Percentiles rank a stretch among this genome's conserved stretches.
phyloP scores from a whole-genome alignment of 2,888 invertebrate species.

The Opisthograptis luteolata region DNA sequence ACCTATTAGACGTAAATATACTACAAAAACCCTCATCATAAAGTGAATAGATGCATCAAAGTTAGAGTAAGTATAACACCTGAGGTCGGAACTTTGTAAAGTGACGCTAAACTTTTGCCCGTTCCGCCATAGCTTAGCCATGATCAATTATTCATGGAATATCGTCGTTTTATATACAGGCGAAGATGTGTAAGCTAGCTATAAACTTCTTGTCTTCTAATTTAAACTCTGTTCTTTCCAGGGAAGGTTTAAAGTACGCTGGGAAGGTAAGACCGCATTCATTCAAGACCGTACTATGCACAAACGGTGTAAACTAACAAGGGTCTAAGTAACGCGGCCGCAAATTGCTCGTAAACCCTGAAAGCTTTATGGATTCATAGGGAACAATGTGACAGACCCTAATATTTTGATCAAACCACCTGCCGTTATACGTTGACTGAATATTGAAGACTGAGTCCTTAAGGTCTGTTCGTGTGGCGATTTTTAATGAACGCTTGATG shows the following conservation, averaged over 20 bases:
- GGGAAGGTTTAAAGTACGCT: conserved; percentile 12
- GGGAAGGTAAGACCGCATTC: background rate
- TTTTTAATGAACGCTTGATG: conserved; percentile 19
- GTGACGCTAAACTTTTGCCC: conserved; percentile 37
- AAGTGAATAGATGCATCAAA: conserved; percentile 43
- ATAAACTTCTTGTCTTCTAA: background rate
- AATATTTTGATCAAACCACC: conserved; percentile 34
- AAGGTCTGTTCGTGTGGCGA: conserved; percentile 12
- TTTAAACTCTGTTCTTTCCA: background rate
- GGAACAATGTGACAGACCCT: conserved; percentile 32
- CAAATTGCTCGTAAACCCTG: conserved; percentile 35
- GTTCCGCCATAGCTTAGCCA: conserved; percentile 36
- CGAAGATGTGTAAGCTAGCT: conserved; percentile 7
- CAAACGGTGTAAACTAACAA: conserved; percentile 26
- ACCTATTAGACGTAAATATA: background rate
- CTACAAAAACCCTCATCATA: conserved; percentile 5
- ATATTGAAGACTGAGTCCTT: conserved; percentile 18
- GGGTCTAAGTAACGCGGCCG: conserved; percentile 32
- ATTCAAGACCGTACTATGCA: conserved; percentile 21
- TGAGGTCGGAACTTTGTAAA: conserved; percentile 35
- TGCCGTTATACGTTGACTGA: conserved; percentile 17
- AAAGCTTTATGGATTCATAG: conserved; percentile 31
- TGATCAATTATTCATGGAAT: conserved; percentile 40
- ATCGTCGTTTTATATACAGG: conserved; percentile 28
- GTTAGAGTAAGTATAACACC: conserved; percentile 38